Evolutionary conservation across 2,113 vertebrate genomes (phyloP), one percentile per base, ranked within the genome.

Genomic region (Rhinolophus sinicus): DNA sequence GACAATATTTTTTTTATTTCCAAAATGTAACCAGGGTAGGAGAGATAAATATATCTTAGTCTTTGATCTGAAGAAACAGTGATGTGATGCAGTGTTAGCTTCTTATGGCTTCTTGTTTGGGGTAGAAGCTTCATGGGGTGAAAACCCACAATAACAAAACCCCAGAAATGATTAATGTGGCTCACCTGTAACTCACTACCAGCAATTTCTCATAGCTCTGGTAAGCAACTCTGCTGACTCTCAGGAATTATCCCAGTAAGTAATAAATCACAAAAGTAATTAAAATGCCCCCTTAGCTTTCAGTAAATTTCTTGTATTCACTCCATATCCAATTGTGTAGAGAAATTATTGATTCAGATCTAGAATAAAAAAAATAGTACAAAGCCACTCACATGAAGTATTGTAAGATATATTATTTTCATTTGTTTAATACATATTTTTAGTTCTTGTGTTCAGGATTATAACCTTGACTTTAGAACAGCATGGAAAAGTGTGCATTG

Each of bases 241-340:
- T 90, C 54, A 14, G 38, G 54, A 81, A 96, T 97, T 97, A 97
- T 86, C 62, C 28, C 14, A 38, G 75, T 93, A 84, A 92, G 88
- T 88, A 96, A 98, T 98, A 98, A 97, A 97, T 98, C 96, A 94
- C 73, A 92, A 85, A 95, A 92, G 85, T 97, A 96, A 98, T 98
- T 97, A 97, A 95, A 96, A 97, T 96, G 50, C 67, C 77, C 83
- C 21, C 5, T 76, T 62, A 65, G 91, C 58, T 44, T 96, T 91
- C 40, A 93, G 75, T 11, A 83, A 69, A 70, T 24, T 95, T 98
- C 64, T 87, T 75, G 12, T 38, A 56, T 38, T 72, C 33, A 85
- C 47, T 35, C 7, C 11, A 89, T 10, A 50, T 44, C 75, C 60
- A 92, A 87, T 93, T 96, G 26, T 81, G 65, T 77, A 35, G 88